Evolutionary conservation across 2,113 vertebrate species (phyloP).

Genomic region (mouse (Mus musculus)): DNA sequence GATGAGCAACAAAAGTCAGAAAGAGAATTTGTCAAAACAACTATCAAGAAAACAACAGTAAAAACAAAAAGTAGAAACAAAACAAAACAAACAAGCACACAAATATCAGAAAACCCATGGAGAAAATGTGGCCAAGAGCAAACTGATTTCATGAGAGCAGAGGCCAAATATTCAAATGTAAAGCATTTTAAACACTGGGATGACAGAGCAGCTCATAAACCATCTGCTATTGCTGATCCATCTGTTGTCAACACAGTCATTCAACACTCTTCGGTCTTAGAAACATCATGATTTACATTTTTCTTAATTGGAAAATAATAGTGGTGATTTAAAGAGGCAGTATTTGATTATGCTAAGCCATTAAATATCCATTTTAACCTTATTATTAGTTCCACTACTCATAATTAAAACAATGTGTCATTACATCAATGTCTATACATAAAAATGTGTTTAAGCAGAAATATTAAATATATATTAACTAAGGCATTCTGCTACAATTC

Average conservation of each 20-base stretch:
- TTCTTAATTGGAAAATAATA: conserved; percentile 23
- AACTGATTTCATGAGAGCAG: background rate
- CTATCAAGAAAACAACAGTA: background rate
- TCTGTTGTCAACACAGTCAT: conserved; percentile 72
- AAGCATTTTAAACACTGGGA: conserved; percentile 58
- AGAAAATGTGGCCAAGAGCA: conserved; percentile 48
- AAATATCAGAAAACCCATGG: background rate
- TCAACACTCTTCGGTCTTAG: background rate
- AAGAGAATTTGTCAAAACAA: background rate
- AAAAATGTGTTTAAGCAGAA: background rate
- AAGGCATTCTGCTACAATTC: background rate
- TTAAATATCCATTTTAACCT: background rate
- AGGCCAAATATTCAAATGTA: conserved; percentile 43
- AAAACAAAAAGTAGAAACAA: too few species aligned
- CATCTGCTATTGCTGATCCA: conserved; percentile 75
- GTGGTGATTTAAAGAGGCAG: background rate
- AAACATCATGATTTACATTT: conserved; percentile 19
- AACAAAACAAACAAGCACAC: background rate
- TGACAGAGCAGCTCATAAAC: conserved; percentile 63
- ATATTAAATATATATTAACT: background rate
- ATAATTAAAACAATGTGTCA: conserved; percentile 5
- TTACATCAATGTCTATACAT: background rate
- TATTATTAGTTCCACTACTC: background rate
- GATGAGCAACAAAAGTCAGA: background rate
- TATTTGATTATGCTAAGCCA: background rate